Evolutionary conservation across 2,797 vertebrate genomes (phyloP).

Genomic region (Lemur catta): DNA sequence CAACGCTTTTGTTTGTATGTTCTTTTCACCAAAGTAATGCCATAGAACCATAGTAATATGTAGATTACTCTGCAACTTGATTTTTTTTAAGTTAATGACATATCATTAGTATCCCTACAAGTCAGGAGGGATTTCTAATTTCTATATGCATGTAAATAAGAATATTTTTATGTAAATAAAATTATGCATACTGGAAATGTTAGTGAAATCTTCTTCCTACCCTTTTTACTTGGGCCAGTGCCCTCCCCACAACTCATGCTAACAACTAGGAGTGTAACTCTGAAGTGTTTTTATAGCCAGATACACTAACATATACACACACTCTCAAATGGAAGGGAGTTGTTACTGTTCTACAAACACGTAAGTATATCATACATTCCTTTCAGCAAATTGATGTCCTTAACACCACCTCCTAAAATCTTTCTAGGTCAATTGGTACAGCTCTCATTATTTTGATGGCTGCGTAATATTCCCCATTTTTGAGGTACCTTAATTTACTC

Average conservation of each 20-base stretch:
- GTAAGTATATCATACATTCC: not conserved
- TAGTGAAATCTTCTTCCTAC: not conserved
- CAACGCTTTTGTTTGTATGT: not conserved
- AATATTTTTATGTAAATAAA: not conserved
- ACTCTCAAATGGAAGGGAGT: not conserved
- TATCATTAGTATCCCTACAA: not conserved
- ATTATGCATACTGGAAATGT: not conserved
- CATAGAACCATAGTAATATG: not conserved
- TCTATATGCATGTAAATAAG: too few relatives aligned
- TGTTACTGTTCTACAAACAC: not conserved
- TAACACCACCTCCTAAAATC: not conserved
- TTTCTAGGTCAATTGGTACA: not conserved
- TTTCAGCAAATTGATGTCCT: not conserved
- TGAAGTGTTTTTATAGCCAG: not conserved
- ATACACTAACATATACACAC: not conserved
- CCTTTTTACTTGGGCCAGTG: not conserved
- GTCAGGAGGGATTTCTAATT: not conserved
- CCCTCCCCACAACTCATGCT: not conserved
- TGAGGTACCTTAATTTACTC: not conserved
- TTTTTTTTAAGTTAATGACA: not conserved
- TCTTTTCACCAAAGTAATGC: not conserved
- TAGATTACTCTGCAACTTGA: not conserved
- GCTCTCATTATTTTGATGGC: not conserved
- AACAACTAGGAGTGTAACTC: not conserved
- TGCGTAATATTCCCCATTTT: not conserved